A percentile compares a stretch with the other conserved stretches of the same genome.
Evolutionary conservation across 2,888 invertebrate species (phyloP).

Genomic region (Nemotelus nigrinus): DNA sequence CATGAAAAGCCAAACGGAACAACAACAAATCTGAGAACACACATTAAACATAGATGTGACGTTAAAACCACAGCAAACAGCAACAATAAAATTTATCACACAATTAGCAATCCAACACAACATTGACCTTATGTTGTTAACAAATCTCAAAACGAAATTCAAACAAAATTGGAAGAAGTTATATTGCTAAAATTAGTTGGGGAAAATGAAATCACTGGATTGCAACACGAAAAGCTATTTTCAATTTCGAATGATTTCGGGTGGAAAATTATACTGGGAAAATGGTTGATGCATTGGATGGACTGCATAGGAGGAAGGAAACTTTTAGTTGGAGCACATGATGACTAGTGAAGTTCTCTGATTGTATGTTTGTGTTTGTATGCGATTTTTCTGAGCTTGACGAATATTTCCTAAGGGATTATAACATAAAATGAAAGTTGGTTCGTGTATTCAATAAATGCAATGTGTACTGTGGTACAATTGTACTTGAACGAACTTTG

Average conservation of each 20-base stretch:
- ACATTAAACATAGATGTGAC: constrained; percentile 13
- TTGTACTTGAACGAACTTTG: too few relatives aligned
- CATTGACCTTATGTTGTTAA: too few relatives aligned
- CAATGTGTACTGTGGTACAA: too few relatives aligned
- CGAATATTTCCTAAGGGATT: constrained; percentile 19
- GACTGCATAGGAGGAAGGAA: constrained; percentile 1
- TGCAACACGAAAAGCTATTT: constrained; percentile 27
- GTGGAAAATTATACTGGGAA: constrained; percentile 14
- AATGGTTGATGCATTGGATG: constrained; percentile 21
- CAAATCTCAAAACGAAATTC: too few relatives aligned
- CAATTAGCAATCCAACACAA: background rate
- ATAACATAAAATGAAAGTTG: constrained; percentile 31
- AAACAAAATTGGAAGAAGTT: too few relatives aligned
- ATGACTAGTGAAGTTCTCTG: background rate
- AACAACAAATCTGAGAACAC: constrained; percentile 26
- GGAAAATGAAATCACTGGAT: constrained; percentile 16
- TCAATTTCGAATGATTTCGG: background rate
- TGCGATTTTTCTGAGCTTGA: background rate
- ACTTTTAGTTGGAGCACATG: constrained; percentile 26
- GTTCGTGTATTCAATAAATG: constrained; percentile 24
- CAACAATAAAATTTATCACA: constrained; percentile 12
- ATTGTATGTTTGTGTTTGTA: background rate
- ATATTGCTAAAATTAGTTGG: background rate
- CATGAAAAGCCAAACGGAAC: constrained; percentile 26
- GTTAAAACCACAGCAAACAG: constrained; percentile 9